phyloP scores from a whole-genome alignment of 53 echinoderm and acorn worm species.

The Echinarachnius parma region DNA sequence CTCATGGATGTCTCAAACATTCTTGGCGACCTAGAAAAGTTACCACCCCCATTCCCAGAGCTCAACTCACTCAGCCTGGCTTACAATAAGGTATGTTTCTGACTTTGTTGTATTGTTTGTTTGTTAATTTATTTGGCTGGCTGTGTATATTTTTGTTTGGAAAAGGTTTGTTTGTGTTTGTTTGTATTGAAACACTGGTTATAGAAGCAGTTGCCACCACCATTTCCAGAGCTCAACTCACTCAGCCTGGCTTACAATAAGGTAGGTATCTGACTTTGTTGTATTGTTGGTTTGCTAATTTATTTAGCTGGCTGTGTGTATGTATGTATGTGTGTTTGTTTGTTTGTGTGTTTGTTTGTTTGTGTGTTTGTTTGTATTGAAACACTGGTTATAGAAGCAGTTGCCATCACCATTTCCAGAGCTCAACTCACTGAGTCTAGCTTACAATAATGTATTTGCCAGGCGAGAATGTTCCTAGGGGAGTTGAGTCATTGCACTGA shows the following conservation, averaged over 20 bases:
- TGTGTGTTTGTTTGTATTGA: too few relatives aligned
- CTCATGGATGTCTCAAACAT: conserved; percentile 29
- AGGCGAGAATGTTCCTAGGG: background rate
- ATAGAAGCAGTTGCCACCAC: conserved; percentile 68
- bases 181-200: too few relatives aligned
- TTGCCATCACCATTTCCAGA: conserved; percentile 89
- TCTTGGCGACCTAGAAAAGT: conserved; percentile 23
- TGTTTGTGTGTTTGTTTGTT: too few relatives aligned
- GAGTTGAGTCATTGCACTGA: background rate
- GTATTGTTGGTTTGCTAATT: too few relatives aligned
- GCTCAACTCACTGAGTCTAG: conserved; percentile 72
- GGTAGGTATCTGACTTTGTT: too few relatives aligned
- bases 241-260: conserved; percentile 84
- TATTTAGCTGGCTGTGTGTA: too few relatives aligned
- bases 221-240: conserved; percentile 80
- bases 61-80: conserved; percentile 77
- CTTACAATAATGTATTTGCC: conserved; percentile 77
- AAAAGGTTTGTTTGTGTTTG: too few relatives aligned
- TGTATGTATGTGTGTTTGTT: too few relatives aligned
- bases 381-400: too few relatives aligned
- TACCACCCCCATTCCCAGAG: conserved; percentile 90
- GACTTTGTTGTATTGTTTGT: too few relatives aligned
- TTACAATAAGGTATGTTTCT: conserved; percentile 71
- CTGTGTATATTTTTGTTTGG: too few relatives aligned
- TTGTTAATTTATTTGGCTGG: too few relatives aligned